phyloP scores from a whole-genome alignment of 2,888 invertebrate species.

The Agriopis leucophaearia region DNA sequence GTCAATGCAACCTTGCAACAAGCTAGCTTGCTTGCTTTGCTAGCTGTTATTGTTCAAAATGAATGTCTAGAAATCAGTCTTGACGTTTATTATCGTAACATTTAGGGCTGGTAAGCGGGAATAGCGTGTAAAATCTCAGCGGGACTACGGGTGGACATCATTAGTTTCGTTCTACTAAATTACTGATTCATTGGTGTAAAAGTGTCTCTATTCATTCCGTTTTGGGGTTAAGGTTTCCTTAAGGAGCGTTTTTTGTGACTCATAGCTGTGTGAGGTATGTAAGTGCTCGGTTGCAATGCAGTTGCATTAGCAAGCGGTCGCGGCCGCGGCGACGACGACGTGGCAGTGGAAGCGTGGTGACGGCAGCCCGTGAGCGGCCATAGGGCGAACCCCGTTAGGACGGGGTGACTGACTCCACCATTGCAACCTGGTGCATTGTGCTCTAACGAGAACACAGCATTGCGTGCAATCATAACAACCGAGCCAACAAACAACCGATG shows the following conservation, averaged over 20 bases:
- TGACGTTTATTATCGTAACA: conserved; percentile 40
- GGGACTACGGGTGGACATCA: conserved; percentile 64
- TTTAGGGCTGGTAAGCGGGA: conserved; percentile 43
- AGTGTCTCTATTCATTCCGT: conserved; percentile 43
- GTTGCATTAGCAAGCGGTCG: conserved; percentile 63
- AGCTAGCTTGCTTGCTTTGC: too few relatives aligned
- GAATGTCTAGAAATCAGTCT: conserved; percentile 23
- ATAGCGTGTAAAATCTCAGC: conserved; percentile 60
- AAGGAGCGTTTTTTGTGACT: conserved; percentile 5
- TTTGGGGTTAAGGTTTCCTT: conserved; percentile 35
- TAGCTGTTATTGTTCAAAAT: conserved; percentile 10
- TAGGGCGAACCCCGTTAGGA: conserved; percentile 84
- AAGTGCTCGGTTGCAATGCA: conserved; percentile 49
- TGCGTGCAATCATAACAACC: conserved; percentile 77
- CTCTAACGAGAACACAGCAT: conserved; percentile 83
- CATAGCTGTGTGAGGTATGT: conserved; percentile 9
- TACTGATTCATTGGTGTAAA: conserved; percentile 42
- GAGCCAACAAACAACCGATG: conserved; percentile 69
- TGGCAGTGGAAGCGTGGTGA: conserved; percentile 76
- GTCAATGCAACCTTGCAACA: conserved; percentile 10
- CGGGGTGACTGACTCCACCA: conserved; percentile 84
- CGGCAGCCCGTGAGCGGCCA: conserved; percentile 72
- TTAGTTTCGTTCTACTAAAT: conserved; percentile 38
- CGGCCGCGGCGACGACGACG: conserved; percentile 61
- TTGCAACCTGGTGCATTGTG: conserved; percentile 86